Evolutionary conservation across 2,888 invertebrate genomes (phyloP).

Genomic region (Octonoba sinensis): DNA sequence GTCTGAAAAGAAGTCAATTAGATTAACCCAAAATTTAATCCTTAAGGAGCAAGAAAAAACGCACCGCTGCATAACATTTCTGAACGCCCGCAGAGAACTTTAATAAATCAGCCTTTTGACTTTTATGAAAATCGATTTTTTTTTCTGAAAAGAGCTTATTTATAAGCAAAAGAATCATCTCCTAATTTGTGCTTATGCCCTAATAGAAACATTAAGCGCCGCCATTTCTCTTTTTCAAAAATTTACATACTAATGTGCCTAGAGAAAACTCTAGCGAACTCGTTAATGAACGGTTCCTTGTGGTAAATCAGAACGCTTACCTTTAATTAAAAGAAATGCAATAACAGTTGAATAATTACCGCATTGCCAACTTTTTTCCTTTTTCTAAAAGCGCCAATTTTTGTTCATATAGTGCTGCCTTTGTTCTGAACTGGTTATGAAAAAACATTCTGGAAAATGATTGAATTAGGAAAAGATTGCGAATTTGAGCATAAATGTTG

Average conservation of each 20-base stretch:
- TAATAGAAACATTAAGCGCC: conserved; percentile 50
- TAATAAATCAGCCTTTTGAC: conserved; percentile 48
- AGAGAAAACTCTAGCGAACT: conserved; percentile 29
- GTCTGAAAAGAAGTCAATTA: conserved; percentile 40
- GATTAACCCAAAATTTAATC: conserved; percentile 24
- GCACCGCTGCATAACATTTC: conserved; percentile 25
- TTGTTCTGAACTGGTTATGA: conserved; percentile 40
- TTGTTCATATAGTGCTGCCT: conserved; percentile 26
- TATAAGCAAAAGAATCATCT: conserved; percentile 46
- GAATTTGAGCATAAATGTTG: conserved; percentile 6
- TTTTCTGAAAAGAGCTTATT: conserved; percentile 23
- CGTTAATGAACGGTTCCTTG: conserved; percentile 49
- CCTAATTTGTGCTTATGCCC: conserved; percentile 54
- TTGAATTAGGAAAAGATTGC: neutral
- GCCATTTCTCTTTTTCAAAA: conserved; percentile 41
- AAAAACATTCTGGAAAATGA: conserved; percentile 33
- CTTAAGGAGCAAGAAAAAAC: conserved; percentile 19
- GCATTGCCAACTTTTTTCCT: conserved; percentile 9
- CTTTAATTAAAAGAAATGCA: conserved; percentile 58
- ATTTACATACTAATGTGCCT: conserved; percentile 49
- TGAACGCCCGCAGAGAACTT: conserved; percentile 21
- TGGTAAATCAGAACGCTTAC: conserved; percentile 42
- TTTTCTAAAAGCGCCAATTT: conserved; percentile 7
- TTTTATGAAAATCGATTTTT: conserved; percentile 43
- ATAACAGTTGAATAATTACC: conserved; percentile 52